Conservation (phyloP, 2,888 invertebrate genomes). For the Pardosa pseudoannulata region DNA sequence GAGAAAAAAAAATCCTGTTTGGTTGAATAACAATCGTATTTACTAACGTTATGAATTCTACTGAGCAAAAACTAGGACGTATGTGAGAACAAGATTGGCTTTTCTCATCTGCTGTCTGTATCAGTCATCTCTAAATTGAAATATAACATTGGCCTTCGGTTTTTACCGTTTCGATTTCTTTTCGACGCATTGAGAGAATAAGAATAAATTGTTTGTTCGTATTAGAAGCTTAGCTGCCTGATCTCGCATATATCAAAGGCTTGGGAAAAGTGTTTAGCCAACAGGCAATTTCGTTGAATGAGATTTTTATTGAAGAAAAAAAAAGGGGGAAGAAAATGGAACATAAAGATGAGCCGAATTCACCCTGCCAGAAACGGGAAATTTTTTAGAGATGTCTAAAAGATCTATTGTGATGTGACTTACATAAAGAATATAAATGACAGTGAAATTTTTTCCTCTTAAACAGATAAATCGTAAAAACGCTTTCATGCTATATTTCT, state of each 20-base stretch:
- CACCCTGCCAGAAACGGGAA: background rate
- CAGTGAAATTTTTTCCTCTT: no score
- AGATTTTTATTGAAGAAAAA: background rate
- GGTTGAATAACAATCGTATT: background rate
- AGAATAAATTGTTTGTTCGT: background rate
- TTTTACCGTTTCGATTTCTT: background rate
- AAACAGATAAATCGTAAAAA: no score
- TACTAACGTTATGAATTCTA: background rate
- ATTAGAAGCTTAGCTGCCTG: background rate
- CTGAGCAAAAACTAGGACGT: background rate
- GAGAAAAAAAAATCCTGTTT: background rate
- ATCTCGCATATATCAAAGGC: background rate
- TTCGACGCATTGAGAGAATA: background rate
- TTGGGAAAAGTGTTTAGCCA: background rate
- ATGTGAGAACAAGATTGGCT: background rate
- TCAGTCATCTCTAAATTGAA: background rate
- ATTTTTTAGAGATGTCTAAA: background rate
- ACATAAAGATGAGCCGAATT: background rate
- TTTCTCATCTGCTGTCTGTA: background rate
- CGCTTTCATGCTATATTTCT: no score
- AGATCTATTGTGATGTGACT: no score
- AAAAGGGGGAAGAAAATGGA: no score
- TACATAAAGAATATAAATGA: no score
- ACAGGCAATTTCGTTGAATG: background rate
- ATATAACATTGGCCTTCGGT: background rate